These are phyloP conservation scores for Hypselothyrea guttata DNA, from an alignment of 2,888 invertebrate genomes.

Conservation along the genomic window DNA sequence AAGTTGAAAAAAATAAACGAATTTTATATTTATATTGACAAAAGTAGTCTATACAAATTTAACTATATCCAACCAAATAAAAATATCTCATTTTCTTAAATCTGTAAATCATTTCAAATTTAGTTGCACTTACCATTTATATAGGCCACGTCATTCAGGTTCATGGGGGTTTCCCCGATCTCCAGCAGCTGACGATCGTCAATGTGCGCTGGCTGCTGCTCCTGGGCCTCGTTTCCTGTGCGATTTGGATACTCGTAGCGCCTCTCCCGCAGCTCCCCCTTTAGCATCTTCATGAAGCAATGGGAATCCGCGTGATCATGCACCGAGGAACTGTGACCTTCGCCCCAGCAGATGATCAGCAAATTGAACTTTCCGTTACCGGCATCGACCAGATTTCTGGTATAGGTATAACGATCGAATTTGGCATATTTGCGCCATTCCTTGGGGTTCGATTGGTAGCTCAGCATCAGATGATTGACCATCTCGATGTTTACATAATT, in stretches of 20 bases:
- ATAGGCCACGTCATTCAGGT: conserved; percentile 93
- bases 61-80: too few species aligned
- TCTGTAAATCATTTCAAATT: too few species aligned
- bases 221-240: conserved; percentile 10
- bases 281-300: conserved; percentile 98
- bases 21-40: too few species aligned
- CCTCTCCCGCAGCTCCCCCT: conserved; percentile 92
- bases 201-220: conserved; percentile 45
- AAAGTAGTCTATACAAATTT: too few species aligned
- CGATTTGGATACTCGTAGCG: conserved; percentile 80
- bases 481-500: conserved; percentile 95
- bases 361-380: conserved; percentile 99
- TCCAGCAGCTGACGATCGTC: conserved; percentile 85
- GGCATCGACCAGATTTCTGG: conserved; percentile 96
- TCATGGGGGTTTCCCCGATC: conserved; percentile 86
- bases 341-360: conserved; percentile 99
- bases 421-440: conserved; percentile 98
- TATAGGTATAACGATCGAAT: conserved; percentile 95
- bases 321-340: conserved; percentile 96
- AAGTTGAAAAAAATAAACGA: too few species aligned
- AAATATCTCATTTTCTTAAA: too few species aligned
- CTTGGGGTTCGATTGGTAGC: conserved; percentile 92
- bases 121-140: conserved; percentile 90
- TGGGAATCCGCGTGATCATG: conserved; percentile 98
- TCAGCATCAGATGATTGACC: conserved; percentile 89